phyloP scores from a whole-genome alignment of 2,888 invertebrate genomes.

The Drosophila ustulata region DNA sequence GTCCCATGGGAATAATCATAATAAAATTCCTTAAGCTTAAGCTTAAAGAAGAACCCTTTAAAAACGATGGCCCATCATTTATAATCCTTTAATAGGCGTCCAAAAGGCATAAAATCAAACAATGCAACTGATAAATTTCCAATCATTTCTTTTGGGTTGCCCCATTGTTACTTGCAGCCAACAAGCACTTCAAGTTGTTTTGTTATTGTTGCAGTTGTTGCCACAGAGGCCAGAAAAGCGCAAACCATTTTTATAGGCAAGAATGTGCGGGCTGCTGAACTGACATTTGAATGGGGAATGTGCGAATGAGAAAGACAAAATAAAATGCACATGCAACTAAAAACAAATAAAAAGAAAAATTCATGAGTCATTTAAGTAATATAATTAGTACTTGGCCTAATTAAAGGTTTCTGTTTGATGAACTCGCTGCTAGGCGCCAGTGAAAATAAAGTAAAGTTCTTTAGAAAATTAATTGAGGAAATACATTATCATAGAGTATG shows the following conservation, averaged over 20 bases:
- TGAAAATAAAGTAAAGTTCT: not conserved
- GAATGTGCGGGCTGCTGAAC: slow-evolving; percentile 43
- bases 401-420: not conserved
- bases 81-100: slow-evolving; percentile 78
- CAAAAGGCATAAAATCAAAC: slow-evolving; percentile 56
- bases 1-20: slow-evolving; percentile 24
- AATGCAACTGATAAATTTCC: slow-evolving; percentile 60
- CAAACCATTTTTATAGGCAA: slow-evolving; percentile 38
- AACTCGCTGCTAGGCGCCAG: not conserved
- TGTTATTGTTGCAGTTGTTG: slow-evolving; percentile 10
- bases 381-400: not conserved
- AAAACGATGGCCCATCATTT: slow-evolving; percentile 52
- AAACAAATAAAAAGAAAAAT: not conserved
- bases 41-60: slow-evolving; percentile 30
- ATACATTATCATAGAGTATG: no score
- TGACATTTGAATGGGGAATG: slow-evolving; percentile 35
- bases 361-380: not conserved
- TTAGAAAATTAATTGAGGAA: no score
- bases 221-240: slow-evolving; percentile 33
- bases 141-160: slow-evolving; percentile 37
- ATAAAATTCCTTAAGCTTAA: slow-evolving; percentile 31
- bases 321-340: not conserved
- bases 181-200: slow-evolving; percentile 20
- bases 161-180: slow-evolving; percentile 52
- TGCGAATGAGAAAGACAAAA: not conserved